phyloP scores from a whole-genome alignment of 2,888 invertebrate genomes.

The Scaptomyza caliginosa region DNA sequence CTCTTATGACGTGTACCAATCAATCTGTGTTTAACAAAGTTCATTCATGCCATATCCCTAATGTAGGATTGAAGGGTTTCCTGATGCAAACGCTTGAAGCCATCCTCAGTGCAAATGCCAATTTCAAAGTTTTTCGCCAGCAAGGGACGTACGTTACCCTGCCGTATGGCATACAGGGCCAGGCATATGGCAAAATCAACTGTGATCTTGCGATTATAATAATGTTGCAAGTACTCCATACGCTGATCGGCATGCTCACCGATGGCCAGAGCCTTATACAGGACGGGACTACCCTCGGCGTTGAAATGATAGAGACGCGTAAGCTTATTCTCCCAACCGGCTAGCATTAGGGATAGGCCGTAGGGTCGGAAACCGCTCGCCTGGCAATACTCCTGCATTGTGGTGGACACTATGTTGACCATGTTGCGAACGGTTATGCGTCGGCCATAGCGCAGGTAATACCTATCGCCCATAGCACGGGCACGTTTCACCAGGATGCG shows the following conservation, averaged over 20 bases:
- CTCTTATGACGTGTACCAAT: too few relatives aligned
- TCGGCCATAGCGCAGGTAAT: fast-evolving
- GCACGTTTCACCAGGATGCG: background rate
- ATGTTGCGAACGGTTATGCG: fast-evolving
- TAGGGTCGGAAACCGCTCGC: conserved; percentile 1
- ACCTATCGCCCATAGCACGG: background rate
- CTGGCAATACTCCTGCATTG: conserved; percentile 13
- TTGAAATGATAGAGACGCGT: background rate
- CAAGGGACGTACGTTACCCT: fast-evolving
- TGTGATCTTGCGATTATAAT: background rate
- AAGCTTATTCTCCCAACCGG: background rate
- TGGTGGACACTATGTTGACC: fast-evolving
- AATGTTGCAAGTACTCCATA: background rate
- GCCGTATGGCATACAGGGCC: background rate
- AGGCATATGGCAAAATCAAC: background rate
- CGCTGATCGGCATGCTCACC: background rate
- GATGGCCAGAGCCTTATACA: background rate
- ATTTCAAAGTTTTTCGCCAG: background rate
- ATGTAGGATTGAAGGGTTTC: background rate
- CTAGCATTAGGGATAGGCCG: background rate
- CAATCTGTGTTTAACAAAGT: conserved; percentile 13
- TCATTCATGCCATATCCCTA: background rate
- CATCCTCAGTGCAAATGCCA: background rate
- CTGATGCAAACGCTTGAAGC: background rate
- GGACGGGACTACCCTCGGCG: background rate